These are phyloP conservation scores for Mus spretus DNA, from an alignment of 2,797 vertebrate species.

Conservation along the genomic window DNA sequence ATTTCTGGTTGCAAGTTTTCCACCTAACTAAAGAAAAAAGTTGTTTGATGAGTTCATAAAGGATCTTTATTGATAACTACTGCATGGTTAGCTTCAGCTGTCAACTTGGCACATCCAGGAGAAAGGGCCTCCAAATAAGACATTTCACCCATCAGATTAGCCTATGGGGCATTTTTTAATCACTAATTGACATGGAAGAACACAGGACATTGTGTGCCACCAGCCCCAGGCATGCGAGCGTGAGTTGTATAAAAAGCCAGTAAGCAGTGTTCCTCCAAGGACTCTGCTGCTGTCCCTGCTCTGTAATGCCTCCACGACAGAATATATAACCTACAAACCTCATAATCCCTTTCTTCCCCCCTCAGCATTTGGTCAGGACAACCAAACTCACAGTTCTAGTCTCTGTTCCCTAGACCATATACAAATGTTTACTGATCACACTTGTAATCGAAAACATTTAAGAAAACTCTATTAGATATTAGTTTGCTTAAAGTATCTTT, in stretches of 20 bases:
- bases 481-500: background rate
- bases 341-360: background rate
- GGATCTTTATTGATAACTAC: background rate
- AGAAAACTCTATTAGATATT: background rate
- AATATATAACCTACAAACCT: background rate
- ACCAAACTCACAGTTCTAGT: background rate
- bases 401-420: background rate
- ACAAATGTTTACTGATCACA: background rate
- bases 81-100: background rate
- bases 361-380: too few relatives aligned
- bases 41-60: slow-evolving; percentile 70
- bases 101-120: background rate
- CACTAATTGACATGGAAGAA: background rate
- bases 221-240: background rate
- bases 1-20: slow-evolving; percentile 96
- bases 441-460: background rate
- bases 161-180: background rate
- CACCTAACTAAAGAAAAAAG: slow-evolving; percentile 91
- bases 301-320: too few relatives aligned
- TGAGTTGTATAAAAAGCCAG: background rate
- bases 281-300: background rate
- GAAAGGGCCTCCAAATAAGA: background rate
- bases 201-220: background rate
- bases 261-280: background rate
- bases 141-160: too few relatives aligned